Conservation (phyloP, 2,888 invertebrate genomes). For the Yponomeuta sedellus region DNA sequence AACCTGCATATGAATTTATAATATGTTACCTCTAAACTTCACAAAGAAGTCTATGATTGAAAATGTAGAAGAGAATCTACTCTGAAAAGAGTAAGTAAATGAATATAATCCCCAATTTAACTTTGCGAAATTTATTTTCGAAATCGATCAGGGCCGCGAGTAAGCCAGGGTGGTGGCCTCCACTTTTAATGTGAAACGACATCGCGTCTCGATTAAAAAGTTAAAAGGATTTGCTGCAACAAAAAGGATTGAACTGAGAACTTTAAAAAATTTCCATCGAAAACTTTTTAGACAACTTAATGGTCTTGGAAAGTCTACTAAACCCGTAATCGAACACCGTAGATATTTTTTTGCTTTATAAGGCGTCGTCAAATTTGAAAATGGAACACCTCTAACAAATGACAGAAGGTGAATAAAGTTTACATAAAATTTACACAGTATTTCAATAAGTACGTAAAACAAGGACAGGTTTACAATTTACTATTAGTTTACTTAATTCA, state of each 20-base stretch:
- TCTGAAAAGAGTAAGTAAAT: conserved; percentile 38
- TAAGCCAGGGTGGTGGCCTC: conserved; percentile 49
- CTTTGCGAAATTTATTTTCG: conserved; percentile 68
- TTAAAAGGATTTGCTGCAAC: conserved; percentile 42
- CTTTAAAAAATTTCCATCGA: conserved; percentile 28
- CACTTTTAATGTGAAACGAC: conserved; percentile 31
- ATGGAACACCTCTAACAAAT: too few relatives aligned
- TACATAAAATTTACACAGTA: too few relatives aligned
- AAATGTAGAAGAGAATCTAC: conserved; percentile 16
- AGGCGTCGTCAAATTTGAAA: too few relatives aligned
- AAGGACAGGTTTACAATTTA: too few relatives aligned
- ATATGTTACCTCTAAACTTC: too few relatives aligned
- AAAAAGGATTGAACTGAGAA: background rate
- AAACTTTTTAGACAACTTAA: background rate
- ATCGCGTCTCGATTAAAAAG: conserved; percentile 47
- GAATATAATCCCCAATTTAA: conserved; percentile 68
- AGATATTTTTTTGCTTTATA: too few relatives aligned
- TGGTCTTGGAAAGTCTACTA: too few relatives aligned
- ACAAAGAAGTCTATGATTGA: background rate
- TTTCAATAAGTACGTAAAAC: too few relatives aligned
- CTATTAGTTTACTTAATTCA: too few relatives aligned
- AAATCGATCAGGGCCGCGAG: conserved; percentile 59
- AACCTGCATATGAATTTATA: too few relatives aligned
- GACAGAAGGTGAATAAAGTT: too few relatives aligned
- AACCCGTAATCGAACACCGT: too few relatives aligned